A percentile compares a stretch with the other conserved stretches of the same genome.
These are phyloP conservation scores for Rhynchonema sp. DNA, from an alignment of 2,888 invertebrate species.

Conservation along the genomic window DNA sequence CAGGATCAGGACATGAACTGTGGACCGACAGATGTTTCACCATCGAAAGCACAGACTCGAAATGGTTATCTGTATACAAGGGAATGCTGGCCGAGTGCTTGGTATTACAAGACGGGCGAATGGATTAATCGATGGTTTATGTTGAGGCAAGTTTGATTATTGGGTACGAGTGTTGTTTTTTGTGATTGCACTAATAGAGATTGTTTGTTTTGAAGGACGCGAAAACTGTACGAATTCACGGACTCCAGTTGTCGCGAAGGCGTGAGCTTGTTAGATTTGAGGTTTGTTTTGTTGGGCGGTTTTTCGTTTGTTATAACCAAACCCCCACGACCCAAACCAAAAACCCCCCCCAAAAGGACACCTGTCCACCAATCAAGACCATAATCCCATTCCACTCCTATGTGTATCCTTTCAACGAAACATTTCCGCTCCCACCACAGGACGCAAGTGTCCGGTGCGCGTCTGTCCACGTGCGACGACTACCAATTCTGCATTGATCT, in stretches of 20 bases:
- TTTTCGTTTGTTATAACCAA: too few relatives aligned
- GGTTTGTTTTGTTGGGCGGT: neutral
- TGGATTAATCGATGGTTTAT: neutral
- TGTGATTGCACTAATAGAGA: neutral
- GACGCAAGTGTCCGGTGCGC: neutral
- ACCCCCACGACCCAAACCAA: too few relatives aligned
- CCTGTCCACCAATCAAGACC: too few relatives aligned
- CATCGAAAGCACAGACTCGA: neutral
- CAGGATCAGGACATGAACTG: too few relatives aligned
- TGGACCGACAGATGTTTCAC: too few relatives aligned
- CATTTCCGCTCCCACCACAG: too few relatives aligned
- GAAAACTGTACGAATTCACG: neutral
- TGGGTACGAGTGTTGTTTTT: neutral
- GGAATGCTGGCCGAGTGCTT: neutral
- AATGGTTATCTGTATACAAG: neutral
- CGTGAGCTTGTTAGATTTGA: neutral
- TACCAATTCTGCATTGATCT: neutral
- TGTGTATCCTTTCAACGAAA: too few relatives aligned
- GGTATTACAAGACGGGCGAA: neutral
- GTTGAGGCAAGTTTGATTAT: neutral
- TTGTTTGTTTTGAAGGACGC: neutral
- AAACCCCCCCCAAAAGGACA: too few relatives aligned
- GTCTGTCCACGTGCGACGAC: neutral
- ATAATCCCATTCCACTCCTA: too few relatives aligned
- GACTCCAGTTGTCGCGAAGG: neutral